These are phyloP conservation scores for Stenurella melanura DNA, from an alignment of 2,888 invertebrate genomes.

Conservation along the genomic window DNA sequence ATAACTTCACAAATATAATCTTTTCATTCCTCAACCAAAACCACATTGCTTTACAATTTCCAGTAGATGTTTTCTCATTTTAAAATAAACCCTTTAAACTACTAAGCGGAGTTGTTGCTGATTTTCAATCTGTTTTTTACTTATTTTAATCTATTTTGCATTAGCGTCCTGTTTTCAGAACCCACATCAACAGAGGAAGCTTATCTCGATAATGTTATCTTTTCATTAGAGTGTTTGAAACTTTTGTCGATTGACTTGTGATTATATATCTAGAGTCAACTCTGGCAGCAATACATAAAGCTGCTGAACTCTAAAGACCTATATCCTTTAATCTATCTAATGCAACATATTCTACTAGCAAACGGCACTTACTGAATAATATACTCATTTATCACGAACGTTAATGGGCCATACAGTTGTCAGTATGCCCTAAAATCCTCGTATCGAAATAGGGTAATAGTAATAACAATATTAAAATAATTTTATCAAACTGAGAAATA, in stretches of 20 bases:
- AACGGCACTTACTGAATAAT: no score
- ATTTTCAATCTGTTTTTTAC: constrained; percentile 3
- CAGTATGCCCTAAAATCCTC: no score
- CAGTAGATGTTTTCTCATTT: background rate
- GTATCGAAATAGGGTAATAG: no score
- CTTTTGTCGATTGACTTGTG: constrained; percentile 40
- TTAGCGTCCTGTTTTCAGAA: constrained; percentile 26
- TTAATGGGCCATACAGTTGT: no score
- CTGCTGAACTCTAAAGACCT: constrained; percentile 11
- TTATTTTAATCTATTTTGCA: constrained; percentile 17
- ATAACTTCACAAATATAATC: no score
- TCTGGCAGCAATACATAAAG: background rate
- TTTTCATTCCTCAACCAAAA: background rate
- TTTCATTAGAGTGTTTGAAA: constrained; percentile 37
- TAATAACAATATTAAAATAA: no score
- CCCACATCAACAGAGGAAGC: constrained; percentile 33
- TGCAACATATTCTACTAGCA: background rate
- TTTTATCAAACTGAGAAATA: no score
- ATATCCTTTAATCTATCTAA: constrained; percentile 5
- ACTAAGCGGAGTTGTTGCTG: background rate
- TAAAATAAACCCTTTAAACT: background rate
- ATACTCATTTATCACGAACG: no score
- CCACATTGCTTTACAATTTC: background rate
- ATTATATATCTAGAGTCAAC: constrained; percentile 20
- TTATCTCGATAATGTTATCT: constrained; percentile 40